Evolutionary conservation across 2,888 invertebrate genomes (phyloP).

Genomic region (Cerastoderma edule): DNA sequence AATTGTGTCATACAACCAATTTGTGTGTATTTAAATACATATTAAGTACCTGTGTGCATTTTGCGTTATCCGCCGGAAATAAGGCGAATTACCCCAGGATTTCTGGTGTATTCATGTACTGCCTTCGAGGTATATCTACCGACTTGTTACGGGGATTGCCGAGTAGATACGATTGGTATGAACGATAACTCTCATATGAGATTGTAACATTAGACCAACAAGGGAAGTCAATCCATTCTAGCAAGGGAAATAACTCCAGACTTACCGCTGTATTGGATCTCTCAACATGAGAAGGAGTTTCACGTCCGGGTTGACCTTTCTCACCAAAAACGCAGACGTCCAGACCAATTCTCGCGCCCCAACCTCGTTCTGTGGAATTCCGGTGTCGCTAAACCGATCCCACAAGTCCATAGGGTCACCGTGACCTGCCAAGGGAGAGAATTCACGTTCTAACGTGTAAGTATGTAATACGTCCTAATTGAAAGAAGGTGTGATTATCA

Average conservation of each 20-base stretch:
- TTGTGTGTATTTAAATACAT: too few species aligned
- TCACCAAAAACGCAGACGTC: conserved; percentile 43
- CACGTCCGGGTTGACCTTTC: conserved; percentile 47
- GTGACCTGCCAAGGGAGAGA: conserved; percentile 30
- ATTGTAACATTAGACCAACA: background rate
- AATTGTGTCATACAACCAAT: too few species aligned
- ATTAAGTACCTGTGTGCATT: too few species aligned
- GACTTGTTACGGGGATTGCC: background rate
- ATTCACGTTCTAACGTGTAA: too few species aligned
- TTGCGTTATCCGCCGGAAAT: too few species aligned
- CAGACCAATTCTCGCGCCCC: conserved; percentile 44
- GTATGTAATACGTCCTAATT: too few species aligned
- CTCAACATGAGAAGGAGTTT: conserved; percentile 48
- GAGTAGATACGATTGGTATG: background rate
- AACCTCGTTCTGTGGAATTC: conserved; percentile 44
- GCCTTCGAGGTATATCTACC: background rate
- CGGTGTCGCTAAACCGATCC: conserved; percentile 34
- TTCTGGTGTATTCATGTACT: background rate
- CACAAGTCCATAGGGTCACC: conserved; percentile 57
- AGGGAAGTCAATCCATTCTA: background rate
- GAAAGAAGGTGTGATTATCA: too few species aligned
- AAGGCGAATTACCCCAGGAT: background rate
- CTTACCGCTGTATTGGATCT: conserved; percentile 50
- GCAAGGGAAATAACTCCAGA: background rate
- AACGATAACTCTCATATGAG: background rate